phyloP scores from a whole-genome alignment of 2,797 vertebrate genomes.

The Onychomys leucogaster region DNA sequence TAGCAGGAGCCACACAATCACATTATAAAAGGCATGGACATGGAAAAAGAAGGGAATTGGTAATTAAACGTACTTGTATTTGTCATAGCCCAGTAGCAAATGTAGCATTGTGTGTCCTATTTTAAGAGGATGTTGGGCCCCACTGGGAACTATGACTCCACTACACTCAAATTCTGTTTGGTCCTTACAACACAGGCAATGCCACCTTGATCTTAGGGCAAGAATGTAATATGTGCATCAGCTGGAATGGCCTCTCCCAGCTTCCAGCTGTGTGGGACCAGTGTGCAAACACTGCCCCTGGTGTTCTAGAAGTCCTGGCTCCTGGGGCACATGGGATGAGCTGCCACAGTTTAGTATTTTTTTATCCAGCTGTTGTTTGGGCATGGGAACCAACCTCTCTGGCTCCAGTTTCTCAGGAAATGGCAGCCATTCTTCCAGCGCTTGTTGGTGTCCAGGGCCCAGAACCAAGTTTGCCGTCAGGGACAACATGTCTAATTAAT shows the following conservation, averaged over 20 bases:
- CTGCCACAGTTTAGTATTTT: fast-evolving
- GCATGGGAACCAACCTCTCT: not conserved
- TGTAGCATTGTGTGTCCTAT: not conserved
- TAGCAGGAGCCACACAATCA: not conserved
- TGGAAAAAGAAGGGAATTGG: not conserved
- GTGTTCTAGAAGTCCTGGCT: fast-evolving
- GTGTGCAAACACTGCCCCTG: not conserved
- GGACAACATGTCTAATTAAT: not conserved
- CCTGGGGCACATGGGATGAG: too few relatives aligned
- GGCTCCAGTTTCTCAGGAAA: fast-evolving
- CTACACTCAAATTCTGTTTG: not conserved
- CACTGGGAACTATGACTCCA: not conserved
- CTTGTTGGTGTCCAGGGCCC: not conserved
- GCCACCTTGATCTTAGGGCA: not conserved
- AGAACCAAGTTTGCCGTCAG: not conserved
- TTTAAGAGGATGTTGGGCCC: not conserved
- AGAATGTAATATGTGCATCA: not conserved
- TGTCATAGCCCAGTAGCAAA: not conserved
- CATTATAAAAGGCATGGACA: fast-evolving
- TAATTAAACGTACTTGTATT: not conserved
- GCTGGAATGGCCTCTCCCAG: not conserved
- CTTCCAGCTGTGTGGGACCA: fast-evolving
- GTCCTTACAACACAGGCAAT: fast-evolving
- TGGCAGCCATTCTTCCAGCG: fast-evolving
- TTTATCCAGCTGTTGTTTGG: not conserved